Evolutionary conservation across 2,797 vertebrate genomes (phyloP).

Genomic region (Megaceryle alcyon): DNA sequence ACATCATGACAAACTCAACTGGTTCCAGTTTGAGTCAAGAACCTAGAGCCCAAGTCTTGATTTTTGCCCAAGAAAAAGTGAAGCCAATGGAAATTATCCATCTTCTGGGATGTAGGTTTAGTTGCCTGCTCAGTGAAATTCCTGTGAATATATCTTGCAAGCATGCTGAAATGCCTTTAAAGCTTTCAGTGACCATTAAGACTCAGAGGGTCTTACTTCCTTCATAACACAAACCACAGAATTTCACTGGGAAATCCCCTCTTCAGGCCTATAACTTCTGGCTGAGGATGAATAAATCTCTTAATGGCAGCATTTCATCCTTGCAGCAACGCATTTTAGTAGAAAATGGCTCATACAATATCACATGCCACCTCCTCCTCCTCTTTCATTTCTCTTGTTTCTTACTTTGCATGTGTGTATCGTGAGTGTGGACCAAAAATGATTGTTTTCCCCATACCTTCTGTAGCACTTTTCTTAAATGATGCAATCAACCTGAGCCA

Average conservation of each 20-base stretch:
- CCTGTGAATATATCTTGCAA: not conserved
- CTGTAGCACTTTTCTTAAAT: not conserved
- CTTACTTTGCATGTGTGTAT: not conserved
- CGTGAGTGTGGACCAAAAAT: not conserved
- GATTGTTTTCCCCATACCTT: not conserved
- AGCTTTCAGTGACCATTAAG: not conserved
- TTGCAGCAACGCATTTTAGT: not conserved
- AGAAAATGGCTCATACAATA: not conserved
- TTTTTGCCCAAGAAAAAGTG: not conserved
- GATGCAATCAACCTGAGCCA: not conserved
- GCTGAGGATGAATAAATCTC: not conserved
- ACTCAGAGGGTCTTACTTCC: not conserved
- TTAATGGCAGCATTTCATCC: not conserved
- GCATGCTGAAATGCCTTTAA: not conserved
- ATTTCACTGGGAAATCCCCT: not conserved
- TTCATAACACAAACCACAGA: not conserved
- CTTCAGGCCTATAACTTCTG: not conserved
- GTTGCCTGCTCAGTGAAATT: not conserved
- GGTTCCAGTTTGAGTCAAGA: not conserved
- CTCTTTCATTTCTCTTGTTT: not conserved
- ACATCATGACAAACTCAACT: not conserved
- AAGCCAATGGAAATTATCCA: conserved; percentile 16
- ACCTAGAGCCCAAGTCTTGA: not conserved
- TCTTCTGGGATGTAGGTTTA: not conserved
- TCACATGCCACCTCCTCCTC: not conserved